Conservation (phyloP, 1,140 invertebrate species). For the Panagrolaimus sp. region DNA sequence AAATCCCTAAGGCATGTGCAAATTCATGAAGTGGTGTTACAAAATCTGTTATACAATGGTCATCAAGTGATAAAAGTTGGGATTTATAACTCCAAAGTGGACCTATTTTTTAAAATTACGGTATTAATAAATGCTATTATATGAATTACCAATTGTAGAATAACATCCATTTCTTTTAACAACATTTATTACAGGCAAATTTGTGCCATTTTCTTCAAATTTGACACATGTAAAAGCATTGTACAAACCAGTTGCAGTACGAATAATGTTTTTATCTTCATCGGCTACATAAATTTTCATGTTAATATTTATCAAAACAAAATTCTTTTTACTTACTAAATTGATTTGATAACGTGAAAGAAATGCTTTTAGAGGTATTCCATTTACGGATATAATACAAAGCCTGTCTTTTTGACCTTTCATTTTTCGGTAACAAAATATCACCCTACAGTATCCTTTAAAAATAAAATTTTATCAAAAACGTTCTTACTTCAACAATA, state of each 20-base stretch:
- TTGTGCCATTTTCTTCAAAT: slow-evolving; percentile 9
- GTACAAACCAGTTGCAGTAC: background rate
- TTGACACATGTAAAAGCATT: slow-evolving; percentile 3
- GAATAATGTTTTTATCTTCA: background rate
- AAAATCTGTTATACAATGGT: slow-evolving; percentile 2
- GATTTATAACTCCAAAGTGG: slow-evolving; percentile 1
- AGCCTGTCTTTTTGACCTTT: too few relatives aligned
- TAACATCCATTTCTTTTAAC: slow-evolving; percentile 13
- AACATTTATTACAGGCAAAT: slow-evolving; percentile 12
- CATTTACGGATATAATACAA: background rate
- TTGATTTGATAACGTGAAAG: slow-evolving; percentile 2
- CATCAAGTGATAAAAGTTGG: slow-evolving; percentile 1
- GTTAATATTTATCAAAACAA: background rate
- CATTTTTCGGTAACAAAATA: too few relatives aligned
- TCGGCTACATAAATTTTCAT: background rate
- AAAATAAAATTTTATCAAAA: too few relatives aligned
- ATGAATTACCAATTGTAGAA: background rate
- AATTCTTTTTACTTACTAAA: background rate
- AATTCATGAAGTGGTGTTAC: slow-evolving; percentile 6
- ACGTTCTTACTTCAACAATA: too few relatives aligned
- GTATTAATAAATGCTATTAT: too few relatives aligned
- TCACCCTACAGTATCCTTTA: too few relatives aligned
- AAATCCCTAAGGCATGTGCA: slow-evolving; percentile 9
- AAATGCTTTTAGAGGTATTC: background rate
- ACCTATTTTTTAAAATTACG: too few relatives aligned